Evolutionary conservation across 2,888 invertebrate species (phyloP), one percentile per base, ranked within the genome.

Genomic region (Sycophila texana): DNA sequence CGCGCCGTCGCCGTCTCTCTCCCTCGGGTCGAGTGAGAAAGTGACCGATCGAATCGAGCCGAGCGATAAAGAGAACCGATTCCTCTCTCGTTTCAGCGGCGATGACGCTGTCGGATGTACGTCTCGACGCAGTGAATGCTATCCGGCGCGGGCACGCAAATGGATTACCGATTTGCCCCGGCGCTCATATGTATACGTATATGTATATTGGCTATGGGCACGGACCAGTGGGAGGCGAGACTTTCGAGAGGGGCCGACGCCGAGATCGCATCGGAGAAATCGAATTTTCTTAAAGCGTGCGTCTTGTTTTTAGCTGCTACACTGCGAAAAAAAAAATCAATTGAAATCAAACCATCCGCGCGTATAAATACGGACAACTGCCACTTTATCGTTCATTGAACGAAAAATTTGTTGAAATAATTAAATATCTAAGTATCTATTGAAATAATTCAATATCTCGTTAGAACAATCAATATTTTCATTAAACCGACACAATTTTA

Each of bases 151-250:
- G 30, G 57, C 63, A 81, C 75, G 79, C 80, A 77, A 82, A 81
- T 82, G 81, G 82, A 82, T 84, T 81, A 80, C 82, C 75, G 75
- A 82, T 81, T 81, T 78, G 39, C 57, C 71, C 67, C 16, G 13
- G 39, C 61, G 47, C 20, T 2, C 20, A 16, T 57, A 13, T 49
- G 18, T 47, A 66, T 30, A 2, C 13, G 4, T 30, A 10, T 20
- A 66, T 39, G 12, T 30, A n/a, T 30, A 2, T 22, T 3, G 18
- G 30, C 26, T n/a, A n/a, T n/a, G n/a, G 13, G 39, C 4, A 60
- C 20, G 12, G 4, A 22, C n/a, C 10, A 30, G 61, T 13, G 49
- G 4, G 12, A 7, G 70, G 47, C 16, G 22, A 0, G 4, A 60
- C 58, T 16, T 65, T 65, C 18, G n/a, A 65, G n/a, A 26, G 51